Evolutionary conservation across 2,888 invertebrate genomes (phyloP).

Genomic region (Strigamia transsilvanica): DNA sequence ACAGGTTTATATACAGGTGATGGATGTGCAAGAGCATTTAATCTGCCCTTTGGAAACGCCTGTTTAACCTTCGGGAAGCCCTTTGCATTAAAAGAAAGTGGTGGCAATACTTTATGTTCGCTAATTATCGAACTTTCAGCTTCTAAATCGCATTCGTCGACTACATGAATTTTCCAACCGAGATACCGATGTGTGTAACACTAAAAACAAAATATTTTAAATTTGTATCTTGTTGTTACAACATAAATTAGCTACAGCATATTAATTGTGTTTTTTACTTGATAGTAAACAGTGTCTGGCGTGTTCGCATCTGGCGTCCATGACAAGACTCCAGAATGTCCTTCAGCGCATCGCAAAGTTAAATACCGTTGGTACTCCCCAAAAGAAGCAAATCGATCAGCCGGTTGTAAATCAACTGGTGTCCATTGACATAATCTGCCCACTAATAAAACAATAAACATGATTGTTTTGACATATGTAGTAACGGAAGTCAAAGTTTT

Average conservation of each 20-base stretch:
- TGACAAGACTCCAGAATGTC: slow-evolving; percentile 71
- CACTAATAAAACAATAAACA: slow-evolving; percentile 61
- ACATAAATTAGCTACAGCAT: too few species aligned
- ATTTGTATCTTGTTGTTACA: too few species aligned
- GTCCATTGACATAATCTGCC: slow-evolving; percentile 90
- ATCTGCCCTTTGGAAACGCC: background rate
- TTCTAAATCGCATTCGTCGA: slow-evolving; percentile 68
- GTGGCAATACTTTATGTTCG: slow-evolving; percentile 43
- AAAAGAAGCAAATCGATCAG: slow-evolving; percentile 85
- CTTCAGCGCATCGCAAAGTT: slow-evolving; percentile 82
- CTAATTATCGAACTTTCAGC: slow-evolving; percentile 54
- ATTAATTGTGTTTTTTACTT: slow-evolving; percentile 68
- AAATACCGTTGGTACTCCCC: slow-evolving; percentile 88
- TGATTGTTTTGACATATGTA: too few species aligned
- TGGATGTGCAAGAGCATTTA: background rate
- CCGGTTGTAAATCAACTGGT: slow-evolving; percentile 69
- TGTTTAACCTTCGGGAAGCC: background rate
- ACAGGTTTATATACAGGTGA: background rate
- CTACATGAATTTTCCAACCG: slow-evolving; percentile 91
- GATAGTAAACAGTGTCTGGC: slow-evolving; percentile 92
- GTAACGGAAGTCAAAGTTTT: background rate
- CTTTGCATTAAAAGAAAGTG: background rate
- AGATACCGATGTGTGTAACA: slow-evolving; percentile 91
- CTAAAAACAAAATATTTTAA: slow-evolving; percentile 69
- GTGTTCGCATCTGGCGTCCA: slow-evolving; percentile 88